A percentile compares a stretch with the other conserved stretches of the same genome.
Conservation (phyloP, 2,113 vertebrate species). For the Cervus canadensis region DNA sequence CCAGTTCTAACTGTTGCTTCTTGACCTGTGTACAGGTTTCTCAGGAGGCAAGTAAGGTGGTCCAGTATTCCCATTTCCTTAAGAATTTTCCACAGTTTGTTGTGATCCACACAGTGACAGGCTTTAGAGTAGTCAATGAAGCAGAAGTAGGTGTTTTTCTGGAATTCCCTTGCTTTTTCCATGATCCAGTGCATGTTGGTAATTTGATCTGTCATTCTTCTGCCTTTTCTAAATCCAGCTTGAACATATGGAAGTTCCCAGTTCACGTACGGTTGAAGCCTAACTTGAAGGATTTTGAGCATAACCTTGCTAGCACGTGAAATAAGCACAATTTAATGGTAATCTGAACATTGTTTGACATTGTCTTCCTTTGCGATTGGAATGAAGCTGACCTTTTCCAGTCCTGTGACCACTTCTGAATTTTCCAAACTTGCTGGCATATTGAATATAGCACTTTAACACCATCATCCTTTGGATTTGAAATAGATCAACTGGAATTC, state of each 20-base stretch:
- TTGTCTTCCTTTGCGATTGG: background rate
- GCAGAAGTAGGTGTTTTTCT: background rate
- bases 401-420: background rate
- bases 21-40: background rate
- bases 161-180: background rate
- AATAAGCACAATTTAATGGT: background rate
- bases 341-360: background rate
- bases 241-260: background rate
- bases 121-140: background rate
- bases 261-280: accelerated
- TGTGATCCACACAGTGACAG: background rate
- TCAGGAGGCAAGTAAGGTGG: background rate
- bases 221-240: background rate
- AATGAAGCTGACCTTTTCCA: background rate
- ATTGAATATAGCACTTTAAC: background rate
- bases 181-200: background rate
- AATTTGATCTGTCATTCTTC: background rate
- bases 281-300: background rate
- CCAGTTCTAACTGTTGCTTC: background rate
- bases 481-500: background rate
- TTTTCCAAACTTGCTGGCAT: background rate
- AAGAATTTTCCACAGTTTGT: background rate
- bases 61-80: background rate
- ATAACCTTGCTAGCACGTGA: background rate
- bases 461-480: background rate